Evolutionary conservation across 2,888 invertebrate genomes (phyloP).

Genomic region (Hofmannophila pseudospretella): DNA sequence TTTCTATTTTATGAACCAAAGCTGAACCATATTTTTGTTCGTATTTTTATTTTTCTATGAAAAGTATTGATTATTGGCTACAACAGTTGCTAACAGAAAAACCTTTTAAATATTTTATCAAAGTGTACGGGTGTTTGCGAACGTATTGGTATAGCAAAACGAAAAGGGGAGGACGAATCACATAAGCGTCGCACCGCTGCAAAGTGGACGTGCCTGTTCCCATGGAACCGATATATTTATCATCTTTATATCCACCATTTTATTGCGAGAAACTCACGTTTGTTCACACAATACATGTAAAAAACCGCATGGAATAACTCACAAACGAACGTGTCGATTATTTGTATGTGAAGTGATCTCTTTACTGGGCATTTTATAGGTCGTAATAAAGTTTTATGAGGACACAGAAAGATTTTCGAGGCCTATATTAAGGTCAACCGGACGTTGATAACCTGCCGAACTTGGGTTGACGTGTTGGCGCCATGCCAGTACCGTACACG

Average conservation of each 20-base stretch:
- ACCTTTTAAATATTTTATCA: no score
- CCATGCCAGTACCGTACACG: slow-evolving; percentile 34
- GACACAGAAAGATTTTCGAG: slow-evolving; percentile 48
- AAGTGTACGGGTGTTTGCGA: neutral
- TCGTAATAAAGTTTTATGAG: slow-evolving; percentile 56
- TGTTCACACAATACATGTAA: slow-evolving; percentile 20
- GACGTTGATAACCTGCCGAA: slow-evolving; percentile 64
- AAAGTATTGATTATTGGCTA: no score
- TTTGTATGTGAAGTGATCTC: slow-evolving; percentile 53
- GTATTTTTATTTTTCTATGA: no score
- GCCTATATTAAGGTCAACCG: slow-evolving; percentile 55
- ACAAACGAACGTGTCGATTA: slow-evolving; percentile 40
- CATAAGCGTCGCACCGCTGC: neutral
- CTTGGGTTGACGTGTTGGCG: slow-evolving; percentile 48
- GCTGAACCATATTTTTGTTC: no score
- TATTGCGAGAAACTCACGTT: slow-evolving; percentile 20
- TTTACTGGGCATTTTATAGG: slow-evolving; percentile 48
- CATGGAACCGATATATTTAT: slow-evolving; percentile 17
- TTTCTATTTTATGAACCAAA: no score
- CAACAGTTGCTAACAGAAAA: no score
- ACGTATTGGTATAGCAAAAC: no score
- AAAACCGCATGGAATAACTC: slow-evolving; percentile 26
- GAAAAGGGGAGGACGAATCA: neutral
- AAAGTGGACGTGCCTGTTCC: neutral
- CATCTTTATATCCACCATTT: slow-evolving; percentile 19